Evolutionary conservation across 2,113 vertebrate genomes (phyloP).

Genomic region (Eptesicus fuscus): DNA sequence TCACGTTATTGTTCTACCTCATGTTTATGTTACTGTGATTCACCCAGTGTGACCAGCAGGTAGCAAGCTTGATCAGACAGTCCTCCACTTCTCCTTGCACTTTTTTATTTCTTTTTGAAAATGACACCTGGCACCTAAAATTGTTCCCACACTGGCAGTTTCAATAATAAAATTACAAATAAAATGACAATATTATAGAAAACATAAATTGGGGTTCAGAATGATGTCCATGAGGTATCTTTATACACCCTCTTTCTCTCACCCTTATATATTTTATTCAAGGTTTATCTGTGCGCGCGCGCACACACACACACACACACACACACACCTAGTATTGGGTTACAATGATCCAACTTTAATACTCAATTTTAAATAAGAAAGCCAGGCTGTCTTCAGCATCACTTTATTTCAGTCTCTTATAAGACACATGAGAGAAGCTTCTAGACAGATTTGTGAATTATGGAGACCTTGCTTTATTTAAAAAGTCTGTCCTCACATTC

Average conservation of each 20-base stretch:
- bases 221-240: background rate
- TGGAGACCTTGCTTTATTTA: background rate
- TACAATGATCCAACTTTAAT: background rate
- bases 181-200: background rate
- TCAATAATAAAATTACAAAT: background rate
- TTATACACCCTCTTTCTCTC: background rate
- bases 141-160: background rate
- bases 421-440: background rate
- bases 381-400: background rate
- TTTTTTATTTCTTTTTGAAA: conserved; percentile 2
- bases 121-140: background rate
- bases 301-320: background rate
- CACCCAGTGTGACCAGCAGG: background rate
- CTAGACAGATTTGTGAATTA: background rate
- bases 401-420: background rate
- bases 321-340: background rate
- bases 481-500: background rate
- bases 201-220: background rate
- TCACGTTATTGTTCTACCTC: background rate
- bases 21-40: background rate
- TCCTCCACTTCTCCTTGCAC: background rate
- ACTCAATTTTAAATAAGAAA: background rate
- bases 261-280: background rate
- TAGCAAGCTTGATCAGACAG: background rate
- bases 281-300: background rate